Conservation (phyloP, 2,888 invertebrate genomes). For the Calliopum simillimum region DNA sequence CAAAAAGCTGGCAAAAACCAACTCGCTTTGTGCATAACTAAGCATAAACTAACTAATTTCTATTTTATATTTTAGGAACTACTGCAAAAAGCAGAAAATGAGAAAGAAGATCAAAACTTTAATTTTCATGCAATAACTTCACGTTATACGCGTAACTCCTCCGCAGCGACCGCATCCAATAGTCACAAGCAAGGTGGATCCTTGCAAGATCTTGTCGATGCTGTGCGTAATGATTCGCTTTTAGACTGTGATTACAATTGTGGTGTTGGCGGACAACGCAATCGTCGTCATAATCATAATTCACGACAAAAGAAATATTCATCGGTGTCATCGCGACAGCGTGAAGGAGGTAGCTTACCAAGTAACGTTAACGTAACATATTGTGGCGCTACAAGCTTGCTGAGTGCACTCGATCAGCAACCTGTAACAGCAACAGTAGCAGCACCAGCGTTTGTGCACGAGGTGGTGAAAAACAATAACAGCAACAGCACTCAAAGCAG, state of each 20-base stretch:
- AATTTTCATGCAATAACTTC: slow-evolving; percentile 62
- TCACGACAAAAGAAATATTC: slow-evolving; percentile 65
- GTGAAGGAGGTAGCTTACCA: slow-evolving; percentile 76
- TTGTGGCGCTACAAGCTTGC: slow-evolving; percentile 43
- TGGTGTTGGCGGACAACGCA: slow-evolving; percentile 55
- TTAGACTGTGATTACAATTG: slow-evolving; percentile 63
- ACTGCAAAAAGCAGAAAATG: slow-evolving; percentile 81
- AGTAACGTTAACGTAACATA: slow-evolving; percentile 70
- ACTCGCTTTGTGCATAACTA: too few relatives aligned
- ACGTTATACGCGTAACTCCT: slow-evolving; percentile 56
- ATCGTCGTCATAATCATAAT: slow-evolving; percentile 57
- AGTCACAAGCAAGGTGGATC: slow-evolving; percentile 71
- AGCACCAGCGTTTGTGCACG: slow-evolving; percentile 48
- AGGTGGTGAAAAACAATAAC: slow-evolving; percentile 46
- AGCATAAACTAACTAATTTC: too few relatives aligned
- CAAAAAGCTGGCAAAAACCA: too few relatives aligned
- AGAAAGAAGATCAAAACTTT: slow-evolving; percentile 70
- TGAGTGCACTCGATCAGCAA: slow-evolving; percentile 43
- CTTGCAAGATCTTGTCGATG: slow-evolving; percentile 73
- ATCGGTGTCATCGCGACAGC: slow-evolving; percentile 69
- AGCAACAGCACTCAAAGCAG: slow-evolving; percentile 21
- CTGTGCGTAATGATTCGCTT: slow-evolving; percentile 62
- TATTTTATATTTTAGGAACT: slow-evolving; percentile 79
- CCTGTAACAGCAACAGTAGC: background rate
- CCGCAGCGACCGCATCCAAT: slow-evolving; percentile 57